Evolutionary conservation across 2,888 invertebrate genomes (phyloP).

Genomic region (Blera fallax): DNA sequence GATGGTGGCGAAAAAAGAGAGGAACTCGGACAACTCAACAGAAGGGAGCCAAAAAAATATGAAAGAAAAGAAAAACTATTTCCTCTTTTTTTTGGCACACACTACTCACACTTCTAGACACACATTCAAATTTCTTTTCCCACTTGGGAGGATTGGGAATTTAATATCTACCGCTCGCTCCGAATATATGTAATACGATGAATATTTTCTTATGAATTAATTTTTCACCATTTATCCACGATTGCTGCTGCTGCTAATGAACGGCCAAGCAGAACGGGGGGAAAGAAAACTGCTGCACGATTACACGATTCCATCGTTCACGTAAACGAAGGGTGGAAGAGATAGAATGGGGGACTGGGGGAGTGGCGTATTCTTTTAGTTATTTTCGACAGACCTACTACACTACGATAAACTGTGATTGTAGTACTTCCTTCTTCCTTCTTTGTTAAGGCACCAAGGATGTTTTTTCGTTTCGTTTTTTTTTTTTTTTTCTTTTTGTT

Average conservation of each 20-base stretch:
- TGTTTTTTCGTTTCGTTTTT: background rate
- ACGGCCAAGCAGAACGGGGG: background rate
- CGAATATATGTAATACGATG: background rate
- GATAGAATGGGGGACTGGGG: background rate
- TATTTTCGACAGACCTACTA: slow-evolving; percentile 20
- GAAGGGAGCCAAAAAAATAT: background rate
- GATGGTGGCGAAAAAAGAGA: background rate
- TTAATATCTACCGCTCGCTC: slow-evolving; percentile 23
- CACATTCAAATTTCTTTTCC: slow-evolving; percentile 3
- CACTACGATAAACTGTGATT: background rate
- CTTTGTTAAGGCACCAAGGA: slow-evolving; percentile 63
- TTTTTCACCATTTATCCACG: slow-evolving; percentile 6
- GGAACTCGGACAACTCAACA: slow-evolving; percentile 7
- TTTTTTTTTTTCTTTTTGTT: background rate
- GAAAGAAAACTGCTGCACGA: background rate
- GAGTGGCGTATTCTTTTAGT: background rate
- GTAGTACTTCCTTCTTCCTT: background rate
- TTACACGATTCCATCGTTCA: slow-evolving; percentile 32
- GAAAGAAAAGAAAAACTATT: slow-evolving; percentile 33
- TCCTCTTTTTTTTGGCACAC: slow-evolving; percentile 37
- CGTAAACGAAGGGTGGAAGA: background rate
- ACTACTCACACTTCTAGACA: slow-evolving; percentile 47
- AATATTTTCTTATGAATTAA: slow-evolving; percentile 42
- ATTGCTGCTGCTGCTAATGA: background rate
- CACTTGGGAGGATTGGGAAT: slow-evolving; percentile 25